Base-by-base conservation (phyloP, 37 sponge, comb jelly and placozoan genomes). In the Haliclona indistincta region DNA sequence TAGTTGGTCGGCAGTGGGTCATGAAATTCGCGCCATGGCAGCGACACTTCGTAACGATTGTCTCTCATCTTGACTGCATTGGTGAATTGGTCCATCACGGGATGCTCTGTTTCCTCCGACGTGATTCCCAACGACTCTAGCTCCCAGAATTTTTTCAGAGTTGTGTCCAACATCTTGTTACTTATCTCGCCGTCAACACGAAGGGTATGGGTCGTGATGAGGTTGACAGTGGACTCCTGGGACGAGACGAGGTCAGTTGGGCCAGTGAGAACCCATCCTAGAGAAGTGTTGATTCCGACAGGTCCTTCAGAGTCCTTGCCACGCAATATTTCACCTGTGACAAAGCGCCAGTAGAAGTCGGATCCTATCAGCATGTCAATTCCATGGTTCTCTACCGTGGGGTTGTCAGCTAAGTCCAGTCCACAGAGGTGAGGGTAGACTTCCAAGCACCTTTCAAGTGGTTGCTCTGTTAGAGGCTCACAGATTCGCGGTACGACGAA, bases 21-120 rank as follows among this genome's bases (percentile, higher is more conserved):
- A 56, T 79, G 80, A 69, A 42, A 38, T 37, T 79, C 63, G 3
- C 61, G 60, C 80, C 80, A 78, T 28, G 79, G 79, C 30, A 78
- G 61, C 11, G 69, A 54, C 42, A 78, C 79, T 10, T 67, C 38
- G 38, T 80, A 80, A 22, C 71, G 38, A 13, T 71, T 71, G 42
- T 68, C 47, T 45, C 15, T 56, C 43, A 80, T 43, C 22, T 58
- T 32, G 43, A 80, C 30, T 29, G 32, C 54, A 20, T 62, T 33
- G 13, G 49, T 15, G 38, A 80, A 80, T 36, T 70, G 44, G 15
- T 71, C 72, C 3, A 62, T 19, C 23, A 71, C 72, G 10, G 61
- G 43, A 17, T 32, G 61, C 4, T 58, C 61, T 11, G 53, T 43
- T 4, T 37, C 43, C 0, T 38, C 43, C 11, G 34, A 23, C 26